A percentile compares a stretch with the other conserved stretches of the same genome.
phyloP scores from a whole-genome alignment of 2,888 invertebrate species.

The Drosophila vallismaia region DNA sequence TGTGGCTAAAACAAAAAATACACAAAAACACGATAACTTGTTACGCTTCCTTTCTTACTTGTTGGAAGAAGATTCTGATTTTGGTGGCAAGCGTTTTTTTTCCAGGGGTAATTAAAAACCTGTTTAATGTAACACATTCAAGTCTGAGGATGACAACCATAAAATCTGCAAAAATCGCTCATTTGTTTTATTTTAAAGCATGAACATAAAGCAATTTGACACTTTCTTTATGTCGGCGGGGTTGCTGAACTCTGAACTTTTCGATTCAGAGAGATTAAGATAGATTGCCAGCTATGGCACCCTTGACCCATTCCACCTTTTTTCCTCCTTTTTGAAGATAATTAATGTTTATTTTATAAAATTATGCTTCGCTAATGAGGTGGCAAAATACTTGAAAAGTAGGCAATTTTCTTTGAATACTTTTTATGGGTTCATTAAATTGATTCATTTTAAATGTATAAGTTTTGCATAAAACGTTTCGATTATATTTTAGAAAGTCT shows the following conservation, averaged over 20 bases:
- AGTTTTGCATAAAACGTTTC: background rate
- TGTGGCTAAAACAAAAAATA: constrained; percentile 35
- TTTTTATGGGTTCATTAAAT: constrained; percentile 16
- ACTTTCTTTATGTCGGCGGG: constrained; percentile 63
- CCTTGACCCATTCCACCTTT: constrained; percentile 25
- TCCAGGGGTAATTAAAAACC: constrained; percentile 60
- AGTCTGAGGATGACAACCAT: constrained; percentile 37
- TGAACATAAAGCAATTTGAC: constrained; percentile 56
- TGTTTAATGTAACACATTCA: constrained; percentile 59
- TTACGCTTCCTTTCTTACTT: constrained; percentile 28
- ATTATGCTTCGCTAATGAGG: constrained; percentile 6
- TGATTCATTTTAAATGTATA: background rate
- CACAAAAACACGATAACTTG: constrained; percentile 6
- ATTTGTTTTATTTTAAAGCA: constrained; percentile 35
- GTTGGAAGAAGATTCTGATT: constrained; percentile 14
- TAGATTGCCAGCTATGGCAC: constrained; percentile 5
- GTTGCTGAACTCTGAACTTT: constrained; percentile 61
- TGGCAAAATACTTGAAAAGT: too few relatives aligned
- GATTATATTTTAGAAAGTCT: background rate
- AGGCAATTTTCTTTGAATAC: background rate
- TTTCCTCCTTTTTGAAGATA: background rate
- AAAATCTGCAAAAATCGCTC: constrained; percentile 57
- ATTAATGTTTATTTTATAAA: constrained; percentile 1
- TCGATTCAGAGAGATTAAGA: constrained; percentile 5
- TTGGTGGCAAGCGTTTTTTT: constrained; percentile 29